A percentile compares a stretch with the other conserved stretches of the same genome.
These are phyloP conservation scores for Asobara japonica DNA, from an alignment of 1,140 invertebrate genomes.

Conservation along the genomic window DNA sequence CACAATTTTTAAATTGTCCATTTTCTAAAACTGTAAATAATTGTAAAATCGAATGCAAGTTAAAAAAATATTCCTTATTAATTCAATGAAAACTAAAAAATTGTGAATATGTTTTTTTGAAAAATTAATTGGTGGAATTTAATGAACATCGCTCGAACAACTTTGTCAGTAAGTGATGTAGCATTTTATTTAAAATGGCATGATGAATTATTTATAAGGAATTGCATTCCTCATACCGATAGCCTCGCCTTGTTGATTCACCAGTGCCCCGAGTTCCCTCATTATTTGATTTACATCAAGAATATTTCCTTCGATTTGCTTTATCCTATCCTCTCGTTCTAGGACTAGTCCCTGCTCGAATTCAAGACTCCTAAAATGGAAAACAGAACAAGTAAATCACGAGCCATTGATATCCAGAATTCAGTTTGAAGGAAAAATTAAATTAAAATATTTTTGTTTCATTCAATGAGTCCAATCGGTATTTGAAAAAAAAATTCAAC, in stretches of 20 bases:
- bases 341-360: constrained; percentile 81
- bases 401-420: background rate
- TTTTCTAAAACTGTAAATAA: too few relatives aligned
- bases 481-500: too few relatives aligned
- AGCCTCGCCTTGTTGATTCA: constrained; percentile 82
- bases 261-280: constrained; percentile 83
- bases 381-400: constrained; percentile 9
- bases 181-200: background rate
- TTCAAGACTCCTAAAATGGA: constrained; percentile 66
- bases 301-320: constrained; percentile 84
- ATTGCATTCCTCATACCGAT: constrained; percentile 74
- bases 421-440: background rate
- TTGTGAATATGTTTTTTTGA: too few relatives aligned
- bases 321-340: constrained; percentile 78
- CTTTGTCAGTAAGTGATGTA: too few relatives aligned
- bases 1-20: too few relatives aligned
- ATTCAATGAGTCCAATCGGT: too few relatives aligned
- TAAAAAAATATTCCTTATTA: too few relatives aligned
- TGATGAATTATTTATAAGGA: background rate
- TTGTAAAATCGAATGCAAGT: too few relatives aligned
- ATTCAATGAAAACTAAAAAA: too few relatives aligned
- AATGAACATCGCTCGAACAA: too few relatives aligned
- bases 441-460: background rate
- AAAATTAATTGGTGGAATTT: too few relatives aligned
- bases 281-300: constrained; percentile 93